Evolutionary conservation across 1,140 invertebrate species (phyloP).

Genomic region (Marisa cornuarietis): DNA sequence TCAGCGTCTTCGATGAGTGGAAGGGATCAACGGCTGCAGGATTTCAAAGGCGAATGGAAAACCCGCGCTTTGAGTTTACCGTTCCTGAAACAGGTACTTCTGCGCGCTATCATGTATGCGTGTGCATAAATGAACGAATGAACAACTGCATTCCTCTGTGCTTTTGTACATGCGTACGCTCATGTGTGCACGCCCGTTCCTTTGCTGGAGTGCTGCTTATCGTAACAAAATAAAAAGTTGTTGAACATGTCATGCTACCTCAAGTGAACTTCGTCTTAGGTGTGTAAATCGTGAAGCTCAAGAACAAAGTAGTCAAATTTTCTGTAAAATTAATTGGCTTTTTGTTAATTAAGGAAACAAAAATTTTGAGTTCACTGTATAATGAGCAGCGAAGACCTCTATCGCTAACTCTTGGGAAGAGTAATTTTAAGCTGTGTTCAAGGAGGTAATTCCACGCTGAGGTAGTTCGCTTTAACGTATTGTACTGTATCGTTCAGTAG

Average conservation of each 20-base stretch:
- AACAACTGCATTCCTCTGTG: background rate
- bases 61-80: constrained; percentile 41
- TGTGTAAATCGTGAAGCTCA: background rate
- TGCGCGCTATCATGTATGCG: too few species aligned
- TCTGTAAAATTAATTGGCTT: background rate
- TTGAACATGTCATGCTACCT: background rate
- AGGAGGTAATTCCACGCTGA: too few species aligned
- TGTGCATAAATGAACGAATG: background rate
- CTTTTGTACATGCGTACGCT: too few species aligned
- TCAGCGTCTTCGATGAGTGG: constrained; percentile 47
- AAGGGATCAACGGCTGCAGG: constrained; percentile 39
- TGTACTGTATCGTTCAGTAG: too few species aligned
- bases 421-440: too few species aligned
- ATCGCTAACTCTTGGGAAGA: too few species aligned
- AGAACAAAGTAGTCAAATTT: background rate
- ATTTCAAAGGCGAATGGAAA: constrained; percentile 38
- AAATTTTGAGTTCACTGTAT: too few species aligned
- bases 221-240: background rate
- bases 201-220: background rate
- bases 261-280: background rate
- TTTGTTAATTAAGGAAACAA: background rate
- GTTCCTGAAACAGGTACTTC: constrained; percentile 35
- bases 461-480: too few species aligned
- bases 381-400: too few species aligned
- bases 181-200: too few species aligned